These are phyloP conservation scores for Gymnogyps californianus DNA, from an alignment of 2,113 vertebrate species.

Conservation along the genomic window DNA sequence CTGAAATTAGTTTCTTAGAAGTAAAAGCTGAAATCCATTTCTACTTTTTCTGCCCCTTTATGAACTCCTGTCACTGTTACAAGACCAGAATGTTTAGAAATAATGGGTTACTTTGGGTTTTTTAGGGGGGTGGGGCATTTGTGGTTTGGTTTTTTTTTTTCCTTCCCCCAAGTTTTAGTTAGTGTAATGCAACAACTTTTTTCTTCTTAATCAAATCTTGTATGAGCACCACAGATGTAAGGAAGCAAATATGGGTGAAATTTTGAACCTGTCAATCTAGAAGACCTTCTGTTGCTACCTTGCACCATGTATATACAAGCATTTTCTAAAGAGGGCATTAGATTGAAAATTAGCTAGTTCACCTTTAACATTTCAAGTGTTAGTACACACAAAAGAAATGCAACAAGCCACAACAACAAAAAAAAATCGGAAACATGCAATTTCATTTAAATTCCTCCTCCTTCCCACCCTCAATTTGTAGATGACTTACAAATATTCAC, in stretches of 20 bases:
- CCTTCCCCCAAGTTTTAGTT: background rate
- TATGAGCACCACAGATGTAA: background rate
- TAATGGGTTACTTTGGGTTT: background rate
- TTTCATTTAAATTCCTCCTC: constrained; percentile 53
- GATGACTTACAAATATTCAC: constrained; percentile 27
- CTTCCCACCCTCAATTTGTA: constrained; percentile 49
- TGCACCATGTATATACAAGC: background rate
- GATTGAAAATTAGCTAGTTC: background rate
- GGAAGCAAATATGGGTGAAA: background rate
- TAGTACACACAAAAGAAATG: constrained; percentile 73
- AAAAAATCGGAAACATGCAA: constrained; percentile 71
- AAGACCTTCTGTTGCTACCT: constrained; percentile 20
- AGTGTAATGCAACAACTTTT: background rate
- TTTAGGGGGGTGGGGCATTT: background rate
- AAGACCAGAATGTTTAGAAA: background rate
- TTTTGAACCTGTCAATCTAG: constrained; percentile 11
- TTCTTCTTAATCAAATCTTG: background rate
- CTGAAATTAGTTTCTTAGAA: background rate
- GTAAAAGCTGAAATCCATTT: background rate
- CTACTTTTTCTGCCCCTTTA: background rate
- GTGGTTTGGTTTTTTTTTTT: background rate
- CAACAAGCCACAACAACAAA: constrained; percentile 70
- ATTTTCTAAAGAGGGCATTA: background rate
- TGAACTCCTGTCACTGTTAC: fast-evolving
- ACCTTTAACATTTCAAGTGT: constrained; percentile 62